Conservation (phyloP, 2,797 vertebrate species). For the Trachops cirrhosus region DNA sequence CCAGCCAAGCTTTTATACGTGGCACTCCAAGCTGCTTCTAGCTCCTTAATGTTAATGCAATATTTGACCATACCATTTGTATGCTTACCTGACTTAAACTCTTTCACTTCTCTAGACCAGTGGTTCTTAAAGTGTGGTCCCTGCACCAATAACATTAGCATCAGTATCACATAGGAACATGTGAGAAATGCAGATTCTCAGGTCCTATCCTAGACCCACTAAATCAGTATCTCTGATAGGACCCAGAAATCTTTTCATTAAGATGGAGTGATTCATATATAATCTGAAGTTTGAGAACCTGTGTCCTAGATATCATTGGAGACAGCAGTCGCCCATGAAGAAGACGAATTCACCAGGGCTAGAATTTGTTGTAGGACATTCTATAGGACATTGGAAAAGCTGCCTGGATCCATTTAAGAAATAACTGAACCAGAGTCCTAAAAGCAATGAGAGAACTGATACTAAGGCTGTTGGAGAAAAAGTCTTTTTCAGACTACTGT, state of each 20-base stretch:
- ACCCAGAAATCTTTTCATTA: neutral
- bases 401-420: neutral
- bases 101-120: neutral
- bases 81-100: neutral
- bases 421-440: neutral
- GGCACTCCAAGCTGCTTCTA: neutral
- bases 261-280: neutral
- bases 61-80: neutral
- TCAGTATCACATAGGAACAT: neutral
- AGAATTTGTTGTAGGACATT: neutral
- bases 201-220: neutral
- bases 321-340: neutral
- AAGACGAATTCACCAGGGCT: neutral
- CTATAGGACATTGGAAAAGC: neutral
- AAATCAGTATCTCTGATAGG: neutral
- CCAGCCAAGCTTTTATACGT: neutral
- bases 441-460: neutral
- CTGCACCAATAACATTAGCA: neutral
- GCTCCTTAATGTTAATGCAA: neutral
- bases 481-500: neutral
- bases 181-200: neutral
- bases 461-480: neutral
- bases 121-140: neutral
- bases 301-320: constrained; percentile 34
- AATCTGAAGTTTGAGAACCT: neutral